Evolutionary conservation across 2,113 vertebrate genomes (phyloP).

Genomic region (Petromus typicus): DNA sequence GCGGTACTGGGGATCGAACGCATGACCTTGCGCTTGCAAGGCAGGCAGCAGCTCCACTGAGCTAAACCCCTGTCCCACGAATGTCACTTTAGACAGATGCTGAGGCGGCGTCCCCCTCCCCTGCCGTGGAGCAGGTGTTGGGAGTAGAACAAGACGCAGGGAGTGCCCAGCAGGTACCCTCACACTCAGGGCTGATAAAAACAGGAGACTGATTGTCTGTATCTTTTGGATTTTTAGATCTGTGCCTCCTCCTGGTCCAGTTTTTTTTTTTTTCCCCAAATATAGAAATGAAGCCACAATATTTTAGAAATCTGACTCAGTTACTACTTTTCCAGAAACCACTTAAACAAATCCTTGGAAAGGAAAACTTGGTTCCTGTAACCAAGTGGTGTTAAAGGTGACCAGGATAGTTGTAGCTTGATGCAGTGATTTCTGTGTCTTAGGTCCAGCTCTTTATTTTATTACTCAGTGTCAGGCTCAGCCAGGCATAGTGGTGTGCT

Average conservation of each 20-base stretch:
- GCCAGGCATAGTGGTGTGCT: background rate
- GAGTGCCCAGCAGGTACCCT: slow-evolving; percentile 50
- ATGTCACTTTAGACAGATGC: background rate
- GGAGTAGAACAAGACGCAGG: background rate
- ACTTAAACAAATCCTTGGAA: background rate
- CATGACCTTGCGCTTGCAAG: too few relatives aligned
- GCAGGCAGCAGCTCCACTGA: too few relatives aligned
- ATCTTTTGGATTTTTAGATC: background rate
- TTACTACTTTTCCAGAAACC: background rate
- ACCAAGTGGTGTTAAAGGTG: background rate
- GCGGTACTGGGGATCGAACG: too few relatives aligned
- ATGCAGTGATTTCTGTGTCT: background rate
- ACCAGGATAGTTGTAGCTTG: background rate
- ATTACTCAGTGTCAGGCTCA: background rate
- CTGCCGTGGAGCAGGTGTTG: background rate
- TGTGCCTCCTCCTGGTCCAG: slow-evolving; percentile 32
- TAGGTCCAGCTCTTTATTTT: background rate
- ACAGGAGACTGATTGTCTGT: background rate
- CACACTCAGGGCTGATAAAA: background rate
- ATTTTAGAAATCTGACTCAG: background rate
- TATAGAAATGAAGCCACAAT: background rate
- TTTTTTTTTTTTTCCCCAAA: background rate
- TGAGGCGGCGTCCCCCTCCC: background rate
- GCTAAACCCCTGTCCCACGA: too few relatives aligned
- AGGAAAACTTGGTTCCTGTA: background rate